Evolutionary conservation across 2,888 invertebrate species (phyloP), one percentile per base, ranked within the genome.

Genomic region (Galerucella nymphaeae): DNA sequence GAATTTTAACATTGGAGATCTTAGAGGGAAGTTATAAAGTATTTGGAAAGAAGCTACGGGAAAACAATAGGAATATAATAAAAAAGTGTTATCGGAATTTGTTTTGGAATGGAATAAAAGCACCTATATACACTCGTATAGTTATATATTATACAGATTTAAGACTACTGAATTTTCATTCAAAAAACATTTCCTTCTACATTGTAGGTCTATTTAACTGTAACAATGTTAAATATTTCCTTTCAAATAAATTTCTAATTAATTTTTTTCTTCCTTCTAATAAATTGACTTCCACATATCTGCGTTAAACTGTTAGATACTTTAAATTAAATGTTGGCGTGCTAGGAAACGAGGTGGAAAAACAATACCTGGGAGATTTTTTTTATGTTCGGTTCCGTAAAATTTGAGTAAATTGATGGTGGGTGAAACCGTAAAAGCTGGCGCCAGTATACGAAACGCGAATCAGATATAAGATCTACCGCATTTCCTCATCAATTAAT

Each of bases 331-430:
- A 55, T 30, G 5, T 38, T 65, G 11, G 53, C 65, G 16, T 53
- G 65, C 6, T 53, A 50, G 11, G 65, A 65, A 65, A 53, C 53
- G 65, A 65, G n/a, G 50, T 53, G 65, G 65, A 65, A 65, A 65
- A 65, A 65, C 65, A 65, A 65, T 65, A 63, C 13, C 9, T 53
- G n/a, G 38, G 53, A 38, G 38, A 50, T 16, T 38, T 65, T 65
- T 64, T 50, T 50, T 16, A 1, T 50, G n/a, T 50, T n/a, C 14
- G 14, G 50, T 50, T 50, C 42, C 61, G 42, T 42, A 42, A 62
- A 62, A 38, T 38, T 62, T 62, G 18, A 42, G 16, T 62, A 41
- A 62, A 62, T 62, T 41, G 18, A 10, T 62, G 61, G 41, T 38
- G 14, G 61, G 18, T 16, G 11, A 42, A 2, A 42, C 61, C 61